Evolutionary conservation across 2,888 invertebrate species (phyloP), one percentile per base, ranked within the genome.

Genomic region (Philaethria dido): DNA sequence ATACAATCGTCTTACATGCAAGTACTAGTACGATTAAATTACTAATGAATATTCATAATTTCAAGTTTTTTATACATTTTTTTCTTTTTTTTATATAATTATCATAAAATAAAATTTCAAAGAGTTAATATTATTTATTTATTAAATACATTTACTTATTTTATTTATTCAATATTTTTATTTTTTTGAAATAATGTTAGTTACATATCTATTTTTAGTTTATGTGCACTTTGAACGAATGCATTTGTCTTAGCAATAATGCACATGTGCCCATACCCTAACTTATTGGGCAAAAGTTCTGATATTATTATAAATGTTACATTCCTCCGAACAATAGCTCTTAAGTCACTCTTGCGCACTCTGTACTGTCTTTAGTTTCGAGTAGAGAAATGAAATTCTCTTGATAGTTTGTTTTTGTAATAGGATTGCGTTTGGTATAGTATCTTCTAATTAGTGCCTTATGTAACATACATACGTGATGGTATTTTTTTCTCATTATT

Each of bases 401-500:
- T 64, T 39, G 45, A 52, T 44, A 29, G 50, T 62, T 57, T 44
- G 57, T 62, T 36, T 47, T 59, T 66, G 62, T 65, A 65, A 60
- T 59, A 57, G 44, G 25, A 45, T 59, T 20, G 59, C 62, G 45
- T 66, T 66, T 62, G 42, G 52, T 54, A 59, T 52, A 66, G 66
- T 25, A 47, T 62, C 44, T 66, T 69, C 42, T 69, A 66, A 69
- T 66, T 66, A 57, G 50, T 18, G 22, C 54, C n/a, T 66, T 62
- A 66, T 62, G 59, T 66, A 69, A 69, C n/a, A n/a, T 42, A 52
- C 25, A 45, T 62, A 25, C 59, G 69, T 60, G 66, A 62, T 69
- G 66, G 59, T 62, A 69, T 69, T 69, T 69, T 52, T 57, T 66
- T 66, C 69, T 42, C 69, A 66, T 66, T 66, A 63, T 69, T 69